Conservation (phyloP, 2,888 invertebrate genomes). For the Epiblema foenella region DNA sequence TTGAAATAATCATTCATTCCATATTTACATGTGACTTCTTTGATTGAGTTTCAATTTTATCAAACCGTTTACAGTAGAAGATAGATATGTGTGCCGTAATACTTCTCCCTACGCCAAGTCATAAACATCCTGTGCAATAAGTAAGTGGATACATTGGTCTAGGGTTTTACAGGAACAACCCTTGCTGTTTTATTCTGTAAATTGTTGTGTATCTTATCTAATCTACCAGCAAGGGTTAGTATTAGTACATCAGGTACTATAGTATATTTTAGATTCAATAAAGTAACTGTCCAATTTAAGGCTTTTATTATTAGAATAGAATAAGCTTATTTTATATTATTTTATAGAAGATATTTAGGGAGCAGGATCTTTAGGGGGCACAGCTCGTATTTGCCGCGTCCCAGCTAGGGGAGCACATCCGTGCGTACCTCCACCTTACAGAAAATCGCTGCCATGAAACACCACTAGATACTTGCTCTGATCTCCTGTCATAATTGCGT, state of each 20-base stretch:
- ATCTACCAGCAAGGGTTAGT: slow-evolving; percentile 51
- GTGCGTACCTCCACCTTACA: too few relatives aligned
- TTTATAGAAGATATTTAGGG: too few relatives aligned
- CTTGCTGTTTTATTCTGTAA: slow-evolving; percentile 34
- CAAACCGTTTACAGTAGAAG: neutral
- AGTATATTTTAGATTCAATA: slow-evolving; percentile 67
- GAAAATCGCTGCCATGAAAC: too few relatives aligned
- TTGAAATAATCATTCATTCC: slow-evolving; percentile 1
- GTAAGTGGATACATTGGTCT: slow-evolving; percentile 15
- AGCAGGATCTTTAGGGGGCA: too few relatives aligned
- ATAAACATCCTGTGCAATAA: slow-evolving; percentile 22
- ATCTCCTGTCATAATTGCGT: too few relatives aligned
- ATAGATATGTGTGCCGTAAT: neutral
- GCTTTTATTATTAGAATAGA: slow-evolving; percentile 78
- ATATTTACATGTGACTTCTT: neutral
- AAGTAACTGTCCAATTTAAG: slow-evolving; percentile 61
- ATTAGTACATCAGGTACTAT: slow-evolving; percentile 63
- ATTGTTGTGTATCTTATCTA: slow-evolving; percentile 42
- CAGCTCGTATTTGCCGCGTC: too few relatives aligned
- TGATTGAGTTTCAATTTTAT: neutral
- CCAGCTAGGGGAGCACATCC: too few relatives aligned
- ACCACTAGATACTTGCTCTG: too few relatives aligned
- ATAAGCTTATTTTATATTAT: neutral
- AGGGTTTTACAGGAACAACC: slow-evolving; percentile 1
- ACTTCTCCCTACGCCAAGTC: slow-evolving; percentile 2